Percentiles rank a stretch among this genome's conserved stretches.
phyloP scores from a whole-genome alignment of 2,113 vertebrate species.

The Pterophyllum scalare region DNA sequence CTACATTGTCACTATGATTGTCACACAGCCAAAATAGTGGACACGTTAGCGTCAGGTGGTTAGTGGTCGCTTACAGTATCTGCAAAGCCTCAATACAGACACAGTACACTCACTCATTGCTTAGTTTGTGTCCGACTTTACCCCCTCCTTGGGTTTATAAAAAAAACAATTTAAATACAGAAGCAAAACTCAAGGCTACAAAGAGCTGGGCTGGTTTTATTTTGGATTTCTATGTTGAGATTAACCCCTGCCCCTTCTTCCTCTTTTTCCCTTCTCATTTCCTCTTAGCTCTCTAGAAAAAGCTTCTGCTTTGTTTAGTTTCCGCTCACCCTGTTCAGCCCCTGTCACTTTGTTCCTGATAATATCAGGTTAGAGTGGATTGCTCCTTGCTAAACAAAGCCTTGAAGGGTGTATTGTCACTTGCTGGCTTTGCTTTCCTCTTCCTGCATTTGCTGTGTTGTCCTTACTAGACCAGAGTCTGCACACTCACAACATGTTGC shows the following conservation, averaged over 20 bases:
- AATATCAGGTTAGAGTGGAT: not conserved
- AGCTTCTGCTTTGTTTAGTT: not conserved
- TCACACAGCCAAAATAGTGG: not conserved
- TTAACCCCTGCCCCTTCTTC: not conserved
- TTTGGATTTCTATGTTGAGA: conserved; percentile 40
- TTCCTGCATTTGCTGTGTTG: not conserved
- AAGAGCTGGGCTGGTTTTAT: conserved; percentile 34
- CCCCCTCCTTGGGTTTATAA: conserved; percentile 54
- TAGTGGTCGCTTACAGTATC: not conserved
- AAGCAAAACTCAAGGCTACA: conserved; percentile 37
- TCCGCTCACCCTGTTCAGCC: not conserved
- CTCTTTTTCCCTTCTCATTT: conserved; percentile 4
- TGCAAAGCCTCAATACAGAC: not conserved
- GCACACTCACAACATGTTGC: conserved; percentile 6
- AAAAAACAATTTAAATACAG: not conserved
- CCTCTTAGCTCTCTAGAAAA: conserved; percentile 18
- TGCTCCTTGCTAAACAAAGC: not conserved
- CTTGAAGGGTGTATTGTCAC: not conserved
- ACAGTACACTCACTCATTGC: not conserved
- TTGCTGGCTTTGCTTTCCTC: not conserved
- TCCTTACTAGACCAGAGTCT: not conserved
- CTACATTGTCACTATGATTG: not conserved
- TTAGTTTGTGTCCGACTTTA: conserved; percentile 26
- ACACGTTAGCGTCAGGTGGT: not conserved
- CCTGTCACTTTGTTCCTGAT: not conserved